These are phyloP conservation scores for Rhyacichthys aspro DNA, from an alignment of 2,797 vertebrate species.

Conservation along the genomic window DNA sequence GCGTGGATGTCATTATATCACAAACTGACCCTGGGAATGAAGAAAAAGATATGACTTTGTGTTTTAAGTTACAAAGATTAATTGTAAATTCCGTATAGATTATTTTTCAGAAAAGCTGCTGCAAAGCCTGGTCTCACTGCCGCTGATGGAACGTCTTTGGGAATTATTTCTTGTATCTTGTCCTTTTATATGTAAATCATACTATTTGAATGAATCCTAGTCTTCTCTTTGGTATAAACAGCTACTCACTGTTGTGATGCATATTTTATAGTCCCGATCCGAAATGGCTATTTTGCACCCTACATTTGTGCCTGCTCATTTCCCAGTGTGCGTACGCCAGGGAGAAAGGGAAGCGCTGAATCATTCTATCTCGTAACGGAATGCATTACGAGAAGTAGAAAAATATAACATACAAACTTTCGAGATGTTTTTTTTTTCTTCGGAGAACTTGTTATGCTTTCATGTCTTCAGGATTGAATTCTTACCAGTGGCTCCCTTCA, in stretches of 20 bases:
- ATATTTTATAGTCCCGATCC: slow-evolving; percentile 3
- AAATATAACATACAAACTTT: slow-evolving; percentile 5
- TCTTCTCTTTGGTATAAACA: too few species aligned
- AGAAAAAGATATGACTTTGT: background rate
- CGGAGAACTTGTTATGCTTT: slow-evolving; percentile 40
- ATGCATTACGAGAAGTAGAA: slow-evolving; percentile 43
- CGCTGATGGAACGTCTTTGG: background rate
- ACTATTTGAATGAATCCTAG: too few species aligned
- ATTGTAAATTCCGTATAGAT: background rate
- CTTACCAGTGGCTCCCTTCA: slow-evolving; percentile 41
- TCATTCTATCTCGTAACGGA: slow-evolving; percentile 34
- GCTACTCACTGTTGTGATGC: too few species aligned
- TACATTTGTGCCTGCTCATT: slow-evolving; percentile 27
- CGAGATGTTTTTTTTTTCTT: slow-evolving; percentile 33
- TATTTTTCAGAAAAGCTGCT: background rate
- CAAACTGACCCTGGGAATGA: background rate
- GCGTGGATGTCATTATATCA: slow-evolving; percentile 1
- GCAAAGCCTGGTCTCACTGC: background rate
- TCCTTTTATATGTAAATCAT: too few species aligned
- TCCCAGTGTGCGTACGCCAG: background rate
- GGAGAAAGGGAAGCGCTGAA: slow-evolving; percentile 38
- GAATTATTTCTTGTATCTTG: background rate
- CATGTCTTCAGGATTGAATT: slow-evolving; percentile 39
- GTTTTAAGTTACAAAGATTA: background rate
- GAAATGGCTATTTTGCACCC: slow-evolving; percentile 20